Evolutionary conservation across 2,888 invertebrate species (phyloP), one percentile per base, ranked within the genome.

Genomic region (Archips xylosteana): DNA sequence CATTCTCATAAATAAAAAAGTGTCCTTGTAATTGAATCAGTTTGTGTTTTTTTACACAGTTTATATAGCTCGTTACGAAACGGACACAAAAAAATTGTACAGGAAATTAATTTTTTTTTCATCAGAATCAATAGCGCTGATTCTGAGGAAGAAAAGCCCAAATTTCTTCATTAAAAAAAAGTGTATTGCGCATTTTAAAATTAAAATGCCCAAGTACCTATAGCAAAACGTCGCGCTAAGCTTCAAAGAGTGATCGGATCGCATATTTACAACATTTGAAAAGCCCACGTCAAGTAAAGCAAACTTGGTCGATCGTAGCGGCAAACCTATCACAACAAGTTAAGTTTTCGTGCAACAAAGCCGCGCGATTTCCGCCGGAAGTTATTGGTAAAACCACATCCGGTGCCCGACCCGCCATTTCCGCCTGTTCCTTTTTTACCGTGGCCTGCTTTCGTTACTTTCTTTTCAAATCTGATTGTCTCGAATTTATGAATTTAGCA

Each of bases 301-400:
- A 69, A 69, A 51, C 63, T 64, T 73, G 13, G 51, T 49, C 69
- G 36, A 71, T 80, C 80, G 80, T 79, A 82, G 75, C 78, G 77
- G 76, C 82, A 80, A 78, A 82, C 81, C 77, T 45, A 83, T 85
- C 84, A 83, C 79, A 80, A 78, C 80, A 84, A 85, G 85, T 83
- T 85, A 85, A 83, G 85, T 84, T 82, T 84, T 75, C 78, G 76
- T 76, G 79, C 79, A 79, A 88, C 84, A 86, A 87, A 82, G 83
- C 79, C 73, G 68, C 76, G 77, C 64, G 66, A 54, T 74, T 74
- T 71, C 68, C 74, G 63, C 49, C 70, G 85, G 88, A 87, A 88
- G 87, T 87, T 84, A 83, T 85, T 85, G 84, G 83, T 84, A 81
- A 83, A 82, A 82, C 81, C 81, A 84, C 85, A 85, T 89, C 89